Evolutionary conservation across 2,888 invertebrate genomes (phyloP).

Genomic region (Ochropleura leucogaster): DNA sequence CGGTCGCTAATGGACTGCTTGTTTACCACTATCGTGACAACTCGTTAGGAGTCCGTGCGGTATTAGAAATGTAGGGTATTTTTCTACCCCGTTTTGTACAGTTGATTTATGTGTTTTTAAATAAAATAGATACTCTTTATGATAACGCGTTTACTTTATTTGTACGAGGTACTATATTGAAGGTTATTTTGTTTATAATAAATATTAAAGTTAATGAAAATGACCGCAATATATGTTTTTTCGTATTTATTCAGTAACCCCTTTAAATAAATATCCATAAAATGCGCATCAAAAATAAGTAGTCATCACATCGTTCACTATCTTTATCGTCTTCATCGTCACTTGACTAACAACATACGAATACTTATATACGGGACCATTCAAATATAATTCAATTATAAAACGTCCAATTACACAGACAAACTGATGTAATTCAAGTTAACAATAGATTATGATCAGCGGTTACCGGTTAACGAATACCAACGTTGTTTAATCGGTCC

Average conservation of each 20-base stretch:
- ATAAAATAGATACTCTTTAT: neutral
- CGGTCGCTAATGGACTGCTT: conserved; percentile 64
- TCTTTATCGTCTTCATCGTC: too few species aligned
- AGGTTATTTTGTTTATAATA: neutral
- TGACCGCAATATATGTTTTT: too few species aligned
- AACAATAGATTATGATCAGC: conserved; percentile 10
- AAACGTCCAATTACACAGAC: conserved; percentile 13
- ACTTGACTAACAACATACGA: too few species aligned
- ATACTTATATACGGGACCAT: conserved; percentile 25
- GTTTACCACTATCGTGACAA: conserved; percentile 63
- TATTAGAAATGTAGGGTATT: neutral
- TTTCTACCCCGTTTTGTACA: neutral
- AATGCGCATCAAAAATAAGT: too few species aligned
- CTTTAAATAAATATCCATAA: too few species aligned
- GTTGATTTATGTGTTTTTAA: conserved; percentile 26
- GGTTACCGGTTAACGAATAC: conserved; percentile 27
- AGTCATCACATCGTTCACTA: too few species aligned
- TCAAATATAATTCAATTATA: neutral
- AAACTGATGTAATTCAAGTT: conserved; percentile 30
- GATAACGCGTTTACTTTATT: neutral
- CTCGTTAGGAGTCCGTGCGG: conserved; percentile 60
- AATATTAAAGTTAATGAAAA: too few species aligned
- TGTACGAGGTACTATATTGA: neutral
- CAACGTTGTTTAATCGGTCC: neutral
- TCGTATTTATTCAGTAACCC: too few species aligned